phyloP scores from a whole-genome alignment of 2,888 invertebrate genomes.

The Camptogramma bilineatum region DNA sequence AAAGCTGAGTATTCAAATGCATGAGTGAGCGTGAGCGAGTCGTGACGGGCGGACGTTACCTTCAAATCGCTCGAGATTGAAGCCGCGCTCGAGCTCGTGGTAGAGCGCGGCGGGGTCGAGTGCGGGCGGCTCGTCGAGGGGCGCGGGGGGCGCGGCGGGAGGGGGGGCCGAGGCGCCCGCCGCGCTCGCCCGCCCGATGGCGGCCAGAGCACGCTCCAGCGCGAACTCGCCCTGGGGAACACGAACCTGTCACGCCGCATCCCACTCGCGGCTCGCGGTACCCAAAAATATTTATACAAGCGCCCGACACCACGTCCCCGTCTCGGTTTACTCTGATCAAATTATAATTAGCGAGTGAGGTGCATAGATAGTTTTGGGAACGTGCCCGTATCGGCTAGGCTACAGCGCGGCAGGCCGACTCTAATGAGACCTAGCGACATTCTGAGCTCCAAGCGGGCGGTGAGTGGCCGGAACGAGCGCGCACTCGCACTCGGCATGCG shows the following conservation, averaged over 20 bases:
- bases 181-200: background rate
- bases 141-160: no score
- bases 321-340: background rate
- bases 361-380: slow-evolving; percentile 25
- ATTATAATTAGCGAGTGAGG: background rate
- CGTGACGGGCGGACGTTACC: background rate
- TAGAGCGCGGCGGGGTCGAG: background rate
- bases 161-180: background rate
- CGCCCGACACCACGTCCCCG: background rate
- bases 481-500: slow-evolving; percentile 12
- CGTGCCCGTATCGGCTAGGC: slow-evolving; percentile 10
- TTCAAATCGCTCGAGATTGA: slow-evolving; percentile 1
- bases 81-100: slow-evolving; percentile 8
- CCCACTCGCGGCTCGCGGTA: background rate
- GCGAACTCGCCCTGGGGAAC: slow-evolving; percentile 15
- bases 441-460: slow-evolving; percentile 21
- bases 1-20: no score
- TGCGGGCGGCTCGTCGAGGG: background rate
- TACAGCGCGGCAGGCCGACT: slow-evolving; percentile 15
- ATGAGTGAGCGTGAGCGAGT: no score
- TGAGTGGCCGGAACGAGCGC: slow-evolving; percentile 12
- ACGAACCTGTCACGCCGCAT: background rate
- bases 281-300: slow-evolving; percentile 22
- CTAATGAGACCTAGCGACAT: slow-evolving; percentile 17
- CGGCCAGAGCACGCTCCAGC: slow-evolving; percentile 6